Evolutionary conservation across 2,797 vertebrate genomes (phyloP).

Genomic region (Chrosomus eos): DNA sequence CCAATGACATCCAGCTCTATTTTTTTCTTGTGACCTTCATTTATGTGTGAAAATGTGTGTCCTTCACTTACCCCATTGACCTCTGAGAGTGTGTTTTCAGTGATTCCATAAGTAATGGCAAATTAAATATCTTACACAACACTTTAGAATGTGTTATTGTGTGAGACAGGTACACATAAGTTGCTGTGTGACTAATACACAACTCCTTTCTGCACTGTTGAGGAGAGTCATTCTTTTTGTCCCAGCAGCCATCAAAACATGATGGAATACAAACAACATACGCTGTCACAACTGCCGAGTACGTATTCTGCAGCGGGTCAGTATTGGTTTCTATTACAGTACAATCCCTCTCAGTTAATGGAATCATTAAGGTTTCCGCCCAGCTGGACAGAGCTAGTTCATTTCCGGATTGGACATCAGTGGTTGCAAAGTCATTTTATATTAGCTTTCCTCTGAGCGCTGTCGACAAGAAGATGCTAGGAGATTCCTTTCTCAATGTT

Average conservation of each 20-base stretch:
- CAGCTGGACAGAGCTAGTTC: slow-evolving; percentile 5
- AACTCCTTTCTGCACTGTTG: neutral
- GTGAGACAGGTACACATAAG: neutral
- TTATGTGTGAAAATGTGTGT: neutral
- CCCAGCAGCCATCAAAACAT: slow-evolving; percentile 18
- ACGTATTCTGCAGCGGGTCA: neutral
- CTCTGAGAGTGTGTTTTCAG: neutral
- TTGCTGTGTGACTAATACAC: neutral
- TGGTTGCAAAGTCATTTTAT: slow-evolving; percentile 43
- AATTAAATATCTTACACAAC: neutral
- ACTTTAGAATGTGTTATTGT: neutral
- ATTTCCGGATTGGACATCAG: slow-evolving; percentile 20
- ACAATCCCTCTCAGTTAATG: slow-evolving; percentile 11
- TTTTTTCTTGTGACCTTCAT: neutral
- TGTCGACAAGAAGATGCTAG: neutral
- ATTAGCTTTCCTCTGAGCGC: slow-evolving; percentile 36
- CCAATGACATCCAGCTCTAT: neutral
- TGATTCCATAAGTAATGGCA: neutral
- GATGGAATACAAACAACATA: slow-evolving; percentile 10
- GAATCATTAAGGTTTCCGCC: slow-evolving; percentile 32
- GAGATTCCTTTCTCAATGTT: slow-evolving; percentile 34
- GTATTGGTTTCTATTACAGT: slow-evolving; percentile 34
- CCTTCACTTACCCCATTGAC: neutral
- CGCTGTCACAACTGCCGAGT: slow-evolving; percentile 23
- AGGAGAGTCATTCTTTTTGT: slow-evolving; percentile 9